A percentile compares a stretch with the other conserved stretches of the same genome.
These are phyloP conservation scores for Micromussa lordhowensis DNA, from an alignment of 92 coral and sea anemone species.

Conservation along the genomic window DNA sequence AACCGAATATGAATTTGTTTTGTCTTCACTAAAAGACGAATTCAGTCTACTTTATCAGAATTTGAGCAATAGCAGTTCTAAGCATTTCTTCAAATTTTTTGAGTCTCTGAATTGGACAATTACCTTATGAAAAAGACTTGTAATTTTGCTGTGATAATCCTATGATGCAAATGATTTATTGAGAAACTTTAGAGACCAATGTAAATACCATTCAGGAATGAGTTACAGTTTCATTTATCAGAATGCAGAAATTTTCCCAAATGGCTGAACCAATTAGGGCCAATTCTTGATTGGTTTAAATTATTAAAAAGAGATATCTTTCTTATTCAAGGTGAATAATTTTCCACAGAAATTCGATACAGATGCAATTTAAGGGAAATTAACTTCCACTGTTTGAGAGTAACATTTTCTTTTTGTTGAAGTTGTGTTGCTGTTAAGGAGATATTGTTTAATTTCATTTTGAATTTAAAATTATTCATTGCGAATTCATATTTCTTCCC, in stretches of 20 bases:
- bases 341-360: neutral
- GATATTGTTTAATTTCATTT: neutral
- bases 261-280: neutral
- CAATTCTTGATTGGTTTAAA: neutral
- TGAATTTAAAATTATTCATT: neutral
- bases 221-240: neutral
- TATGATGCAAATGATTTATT: neutral
- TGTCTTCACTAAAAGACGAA: neutral
- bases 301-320: neutral
- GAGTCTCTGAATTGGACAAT: neutral
- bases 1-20: too few species aligned
- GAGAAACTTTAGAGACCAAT: neutral
- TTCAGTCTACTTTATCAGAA: neutral
- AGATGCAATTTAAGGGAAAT: neutral
- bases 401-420: neutral
- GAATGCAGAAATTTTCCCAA: neutral
- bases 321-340: neutral
- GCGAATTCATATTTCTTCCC: neutral
- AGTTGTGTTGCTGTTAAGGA: constrained; percentile 6
- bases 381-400: neutral
- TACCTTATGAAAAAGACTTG: neutral
- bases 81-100: neutral
- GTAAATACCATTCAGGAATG: neutral
- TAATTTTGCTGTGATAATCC: neutral
- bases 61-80: neutral